phyloP scores from a whole-genome alignment of 2,797 vertebrate species.

The Aratinga solstitialis region DNA sequence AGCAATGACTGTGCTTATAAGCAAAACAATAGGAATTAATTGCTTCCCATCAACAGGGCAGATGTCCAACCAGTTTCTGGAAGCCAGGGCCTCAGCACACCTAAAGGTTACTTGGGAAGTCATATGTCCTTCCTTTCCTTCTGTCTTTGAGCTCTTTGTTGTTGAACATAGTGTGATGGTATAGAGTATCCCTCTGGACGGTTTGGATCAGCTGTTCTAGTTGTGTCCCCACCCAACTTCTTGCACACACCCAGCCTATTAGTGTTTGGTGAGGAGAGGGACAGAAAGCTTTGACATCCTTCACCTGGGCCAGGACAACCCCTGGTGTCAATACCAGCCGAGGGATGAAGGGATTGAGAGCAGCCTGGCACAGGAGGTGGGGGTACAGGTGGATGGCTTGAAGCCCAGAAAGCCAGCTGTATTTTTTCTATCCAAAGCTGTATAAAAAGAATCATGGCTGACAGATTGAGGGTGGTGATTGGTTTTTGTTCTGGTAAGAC shows the following conservation, averaged over 20 bases:
- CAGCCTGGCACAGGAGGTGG: neutral
- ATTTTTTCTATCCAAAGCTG: neutral
- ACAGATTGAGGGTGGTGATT: neutral
- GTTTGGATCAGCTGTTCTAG: neutral
- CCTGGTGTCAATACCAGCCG: too few species aligned
- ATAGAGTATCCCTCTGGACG: neutral
- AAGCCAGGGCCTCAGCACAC: neutral
- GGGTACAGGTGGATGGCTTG: neutral
- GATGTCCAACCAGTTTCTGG: neutral
- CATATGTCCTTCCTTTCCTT: neutral
- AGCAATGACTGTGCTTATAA: neutral
- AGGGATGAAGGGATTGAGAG: neutral
- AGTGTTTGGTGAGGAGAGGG: neutral
- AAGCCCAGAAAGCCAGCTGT: neutral
- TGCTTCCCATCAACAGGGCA: neutral
- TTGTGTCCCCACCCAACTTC: neutral
- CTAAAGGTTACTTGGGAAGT: neutral
- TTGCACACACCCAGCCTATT: neutral
- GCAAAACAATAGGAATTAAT: neutral
- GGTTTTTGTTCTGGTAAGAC: neutral
- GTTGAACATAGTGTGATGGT: neutral
- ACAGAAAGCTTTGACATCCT: neutral
- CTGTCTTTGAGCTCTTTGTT: neutral
- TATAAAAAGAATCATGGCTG: fast-evolving
- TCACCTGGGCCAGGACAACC: neutral